Base-by-base conservation (phyloP, 2,113 vertebrate genomes). In the Nesogale talazaci region DNA sequence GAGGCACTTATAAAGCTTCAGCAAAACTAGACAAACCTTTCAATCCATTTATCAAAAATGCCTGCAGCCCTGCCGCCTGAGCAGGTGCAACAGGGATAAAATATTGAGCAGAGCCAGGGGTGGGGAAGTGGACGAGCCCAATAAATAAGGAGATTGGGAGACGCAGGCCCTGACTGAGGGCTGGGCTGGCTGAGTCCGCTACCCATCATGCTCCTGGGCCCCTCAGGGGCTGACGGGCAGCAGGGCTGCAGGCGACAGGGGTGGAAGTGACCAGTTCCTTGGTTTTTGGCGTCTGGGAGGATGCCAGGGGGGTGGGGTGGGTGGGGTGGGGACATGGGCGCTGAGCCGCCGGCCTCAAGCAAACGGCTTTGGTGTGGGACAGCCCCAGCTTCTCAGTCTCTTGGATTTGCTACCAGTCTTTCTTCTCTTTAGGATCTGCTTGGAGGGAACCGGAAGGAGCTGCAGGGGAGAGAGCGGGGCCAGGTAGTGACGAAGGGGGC, bases 21-120 rank as follows among this genome's bases (percentile, higher is more conserved):
- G 95, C 86, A 42, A 92, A 95, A 77, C 94, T 36, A 95, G 95
- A 94, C 95, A 94, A 96, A 96, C 91, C 95, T 95, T 93, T 96
- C 96, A 86, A 92, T 93, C 95, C 96, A 95, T 97, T 97, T 94
- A 95, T 95, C 93, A 95, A 95, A 96, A 85, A 40, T 52, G 97
- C 95, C 93, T 56, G 93, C 75, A 77, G 96, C 91, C 80, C 95
- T 22, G 87, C 87, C 11, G 36, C 77, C 88, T 15, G 65, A 84
- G 82, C 82, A 95, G 91, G 96, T 87, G 91, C 93, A 91, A 75
- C 82, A 83, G 69, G 91, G 90, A 94, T 93, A 93, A 95, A 94
- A 96, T 88, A 96, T 81, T 70, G 96, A 95, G 92, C 94, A 89
- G 93, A 94, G 16, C 52, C 38, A 6, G 70, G 29, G 79, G 46